Base-by-base conservation (phyloP, 2,113 vertebrate genomes). In the Neogobius melanostomus region DNA sequence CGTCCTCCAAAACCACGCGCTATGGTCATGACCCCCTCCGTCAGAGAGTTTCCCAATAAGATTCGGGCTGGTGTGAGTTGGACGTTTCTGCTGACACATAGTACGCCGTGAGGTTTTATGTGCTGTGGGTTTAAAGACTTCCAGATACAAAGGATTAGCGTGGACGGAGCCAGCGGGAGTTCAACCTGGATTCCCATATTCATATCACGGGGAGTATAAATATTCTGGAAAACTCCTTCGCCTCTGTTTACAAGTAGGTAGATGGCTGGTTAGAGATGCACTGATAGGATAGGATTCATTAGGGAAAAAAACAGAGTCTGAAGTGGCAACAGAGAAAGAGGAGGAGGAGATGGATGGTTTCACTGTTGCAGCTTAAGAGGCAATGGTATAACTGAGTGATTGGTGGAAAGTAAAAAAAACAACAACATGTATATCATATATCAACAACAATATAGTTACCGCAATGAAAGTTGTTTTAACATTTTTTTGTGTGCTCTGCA, bases 11-110 rank as follows among this genome's bases (percentile, higher is more conserved):
- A 68, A 14, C 17, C 53, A 11, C 17, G 17, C 44, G 4, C 63
- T 12, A 52, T 53, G 81, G 65, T 80, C 79, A 14, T 45, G 80
- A 85, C 79, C 77, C 74, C 62, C 9, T 47, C 65, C 28, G 67
- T 60, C 16, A 5, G 0, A 61, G 66, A 61, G 17, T 47, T 61
- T 59, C 72, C 62, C 11, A 36, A 63, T 66, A 16, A 64, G 69
- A 71, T 64, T 59, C 63, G 65, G 69, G 44, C 46, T 15, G 50
- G 44, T 45, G 44, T 43, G 11, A 68, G 11, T 50, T 56, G 44
- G 45, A 47, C 6, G 8, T 43, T 66, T 56, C 45, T 75, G 21
- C 42, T 64, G 62, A 64, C 46, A 45, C 44, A 42, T 11, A 15
- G 43, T 51, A 36, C 7, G 60, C 5, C 21, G 4, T 17, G 53